Conservation (phyloP, 2,888 invertebrate genomes). For the Diarsia mendica region DNA sequence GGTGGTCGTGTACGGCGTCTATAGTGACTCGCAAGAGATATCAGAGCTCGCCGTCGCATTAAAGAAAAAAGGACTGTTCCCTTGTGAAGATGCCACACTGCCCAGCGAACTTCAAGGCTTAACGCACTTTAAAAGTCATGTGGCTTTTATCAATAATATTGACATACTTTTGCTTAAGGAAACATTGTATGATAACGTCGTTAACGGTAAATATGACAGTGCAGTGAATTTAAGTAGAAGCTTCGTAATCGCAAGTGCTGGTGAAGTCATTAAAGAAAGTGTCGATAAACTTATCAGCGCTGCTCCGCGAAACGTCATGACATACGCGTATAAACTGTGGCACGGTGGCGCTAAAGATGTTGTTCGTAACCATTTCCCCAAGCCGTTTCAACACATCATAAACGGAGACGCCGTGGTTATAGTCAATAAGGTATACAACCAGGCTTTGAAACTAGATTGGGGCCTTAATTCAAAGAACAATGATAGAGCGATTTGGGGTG, state of each 20-base stretch:
- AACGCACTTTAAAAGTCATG: conserved; percentile 63
- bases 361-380: conserved; percentile 65
- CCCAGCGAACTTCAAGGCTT: conserved; percentile 61
- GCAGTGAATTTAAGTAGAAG: conserved; percentile 62
- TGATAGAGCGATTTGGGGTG: conserved; percentile 66
- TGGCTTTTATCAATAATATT: conserved; percentile 62
- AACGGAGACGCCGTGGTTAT: conserved; percentile 60
- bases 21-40: background rate
- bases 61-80: background rate
- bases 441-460: conserved; percentile 61
- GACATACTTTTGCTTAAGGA: conserved; percentile 46
- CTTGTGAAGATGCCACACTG: conserved; percentile 36
- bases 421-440: conserved; percentile 53
- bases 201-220: conserved; percentile 55
- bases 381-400: conserved; percentile 61
- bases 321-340: conserved; percentile 70
- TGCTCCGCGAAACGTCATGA: conserved; percentile 52
- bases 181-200: conserved; percentile 61
- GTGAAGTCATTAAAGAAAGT: conserved; percentile 29
- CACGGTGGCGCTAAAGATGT: conserved; percentile 52
- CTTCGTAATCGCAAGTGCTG: background rate
- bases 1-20: conserved; percentile 62
- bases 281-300: conserved; percentile 49
- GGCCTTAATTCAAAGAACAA: conserved; percentile 45
- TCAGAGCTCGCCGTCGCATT: background rate